These are phyloP conservation scores for Magallana ariakensis DNA, from an alignment of 1,140 invertebrate species.

Conservation along the genomic window DNA sequence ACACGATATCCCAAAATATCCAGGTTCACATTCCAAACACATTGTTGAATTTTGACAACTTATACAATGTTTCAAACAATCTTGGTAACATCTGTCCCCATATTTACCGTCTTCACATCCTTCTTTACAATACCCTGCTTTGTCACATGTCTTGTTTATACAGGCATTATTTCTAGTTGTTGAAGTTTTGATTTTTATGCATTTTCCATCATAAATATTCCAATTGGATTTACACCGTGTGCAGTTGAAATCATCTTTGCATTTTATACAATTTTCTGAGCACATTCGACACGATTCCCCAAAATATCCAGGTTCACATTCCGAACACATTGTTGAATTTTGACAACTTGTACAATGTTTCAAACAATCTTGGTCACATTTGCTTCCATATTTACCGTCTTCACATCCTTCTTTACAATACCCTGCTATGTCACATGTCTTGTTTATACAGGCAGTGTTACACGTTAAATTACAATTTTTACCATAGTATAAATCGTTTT, in stretches of 20 bases:
- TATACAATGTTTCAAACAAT: not conserved
- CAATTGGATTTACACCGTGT: too few relatives aligned
- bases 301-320: not conserved
- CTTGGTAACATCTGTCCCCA: not conserved
- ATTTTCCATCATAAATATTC: too few relatives aligned
- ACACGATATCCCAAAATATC: not conserved
- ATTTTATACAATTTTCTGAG: not conserved
- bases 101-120: conserved; percentile 1
- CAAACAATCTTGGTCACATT: not conserved
- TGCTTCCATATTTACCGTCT: not conserved
- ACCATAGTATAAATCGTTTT: not conserved
- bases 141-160: not conserved
- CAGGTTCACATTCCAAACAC: not conserved
- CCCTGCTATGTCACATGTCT: not conserved
- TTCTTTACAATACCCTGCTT: not conserved
- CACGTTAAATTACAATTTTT: not conserved
- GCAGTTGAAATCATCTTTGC: not conserved
- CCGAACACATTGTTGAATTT: not conserved
- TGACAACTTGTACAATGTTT: not conserved
- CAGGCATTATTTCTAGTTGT: too few relatives aligned
- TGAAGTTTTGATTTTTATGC: too few relatives aligned
- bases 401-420: not conserved
- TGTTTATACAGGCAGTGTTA: not conserved
- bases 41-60: not conserved
- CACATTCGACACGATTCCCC: not conserved